Conservation (phyloP, 2,113 vertebrate genomes). For the Sander vitreus region DNA sequence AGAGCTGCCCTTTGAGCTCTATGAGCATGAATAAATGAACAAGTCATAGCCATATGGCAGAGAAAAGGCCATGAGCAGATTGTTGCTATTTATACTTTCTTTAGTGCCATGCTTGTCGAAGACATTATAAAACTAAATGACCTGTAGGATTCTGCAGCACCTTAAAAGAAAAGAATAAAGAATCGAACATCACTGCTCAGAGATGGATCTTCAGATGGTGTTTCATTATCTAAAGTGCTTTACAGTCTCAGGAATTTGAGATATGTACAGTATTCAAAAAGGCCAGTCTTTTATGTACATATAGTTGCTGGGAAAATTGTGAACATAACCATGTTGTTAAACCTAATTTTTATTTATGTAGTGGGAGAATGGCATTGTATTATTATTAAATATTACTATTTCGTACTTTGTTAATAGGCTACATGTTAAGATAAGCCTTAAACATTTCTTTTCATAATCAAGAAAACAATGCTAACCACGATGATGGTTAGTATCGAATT, state of each 20-base stretch:
- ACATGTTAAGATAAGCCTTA: background rate
- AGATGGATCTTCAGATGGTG: background rate
- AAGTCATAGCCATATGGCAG: background rate
- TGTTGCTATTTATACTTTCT: slow-evolving; percentile 25
- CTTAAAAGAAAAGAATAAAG: background rate
- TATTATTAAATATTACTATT: no score
- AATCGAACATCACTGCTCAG: background rate
- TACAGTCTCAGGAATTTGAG: background rate
- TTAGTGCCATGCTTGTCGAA: slow-evolving; percentile 22
- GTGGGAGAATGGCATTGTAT: background rate
- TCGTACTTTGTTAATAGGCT: no score
- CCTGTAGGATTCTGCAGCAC: slow-evolving; percentile 5
- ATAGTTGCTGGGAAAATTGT: background rate
- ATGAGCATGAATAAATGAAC: background rate
- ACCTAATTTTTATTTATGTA: background rate
- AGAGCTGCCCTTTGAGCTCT: background rate
- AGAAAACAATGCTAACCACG: background rate
- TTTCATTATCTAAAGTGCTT: background rate
- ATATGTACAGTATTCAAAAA: background rate
- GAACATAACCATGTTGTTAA: background rate
- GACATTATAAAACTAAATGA: slow-evolving; percentile 51
- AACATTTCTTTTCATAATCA: background rate
- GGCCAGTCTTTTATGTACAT: background rate
- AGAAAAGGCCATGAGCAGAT: slow-evolving; percentile 10
- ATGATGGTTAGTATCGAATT: background rate